phyloP scores from a whole-genome alignment of 2,888 invertebrate genomes.

The Xanthorhoe designata region DNA sequence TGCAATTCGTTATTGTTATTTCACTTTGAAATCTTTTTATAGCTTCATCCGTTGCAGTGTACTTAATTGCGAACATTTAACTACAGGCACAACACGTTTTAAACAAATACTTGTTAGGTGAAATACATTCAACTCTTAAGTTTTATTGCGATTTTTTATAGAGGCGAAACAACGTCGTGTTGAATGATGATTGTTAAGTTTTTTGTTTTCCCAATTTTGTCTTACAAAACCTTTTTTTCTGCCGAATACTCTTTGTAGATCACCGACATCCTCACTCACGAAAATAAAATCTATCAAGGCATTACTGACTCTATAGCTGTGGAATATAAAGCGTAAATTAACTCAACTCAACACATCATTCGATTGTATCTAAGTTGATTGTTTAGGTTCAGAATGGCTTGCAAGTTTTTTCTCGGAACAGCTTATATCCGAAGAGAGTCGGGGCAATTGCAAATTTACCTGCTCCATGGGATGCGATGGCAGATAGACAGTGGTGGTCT shows the following conservation, averaged over 20 bases:
- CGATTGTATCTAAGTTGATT: slow-evolving; percentile 43
- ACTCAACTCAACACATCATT: slow-evolving; percentile 35
- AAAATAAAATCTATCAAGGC: slow-evolving; percentile 44
- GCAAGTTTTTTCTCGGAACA: slow-evolving; percentile 52
- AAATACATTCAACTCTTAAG: slow-evolving; percentile 20
- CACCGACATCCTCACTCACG: slow-evolving; percentile 56
- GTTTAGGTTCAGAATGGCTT: slow-evolving; percentile 57
- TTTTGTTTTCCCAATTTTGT: slow-evolving; percentile 48
- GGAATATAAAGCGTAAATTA: slow-evolving; percentile 53
- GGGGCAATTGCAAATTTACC: slow-evolving; percentile 73
- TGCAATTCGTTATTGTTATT: slow-evolving; percentile 43
- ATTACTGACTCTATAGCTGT: slow-evolving; percentile 55
- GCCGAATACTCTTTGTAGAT: slow-evolving; percentile 55
- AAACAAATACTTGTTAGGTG: slow-evolving; percentile 26
- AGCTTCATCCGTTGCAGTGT: slow-evolving; percentile 29
- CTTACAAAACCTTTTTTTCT: slow-evolving; percentile 54
- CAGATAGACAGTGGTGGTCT: slow-evolving; percentile 51
- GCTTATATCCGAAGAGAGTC: slow-evolving; percentile 56
- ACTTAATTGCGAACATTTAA: slow-evolving; percentile 30
- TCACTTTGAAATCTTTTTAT: slow-evolving; percentile 36
- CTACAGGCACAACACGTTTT: slow-evolving; percentile 16
- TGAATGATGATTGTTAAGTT: slow-evolving; percentile 43
- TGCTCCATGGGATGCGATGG: slow-evolving; percentile 62
- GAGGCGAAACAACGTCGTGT: slow-evolving; percentile 34
- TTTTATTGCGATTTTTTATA: slow-evolving; percentile 29